These are phyloP conservation scores for Candidula unifasciata DNA, from an alignment of 2,888 invertebrate species.

Conservation along the genomic window DNA sequence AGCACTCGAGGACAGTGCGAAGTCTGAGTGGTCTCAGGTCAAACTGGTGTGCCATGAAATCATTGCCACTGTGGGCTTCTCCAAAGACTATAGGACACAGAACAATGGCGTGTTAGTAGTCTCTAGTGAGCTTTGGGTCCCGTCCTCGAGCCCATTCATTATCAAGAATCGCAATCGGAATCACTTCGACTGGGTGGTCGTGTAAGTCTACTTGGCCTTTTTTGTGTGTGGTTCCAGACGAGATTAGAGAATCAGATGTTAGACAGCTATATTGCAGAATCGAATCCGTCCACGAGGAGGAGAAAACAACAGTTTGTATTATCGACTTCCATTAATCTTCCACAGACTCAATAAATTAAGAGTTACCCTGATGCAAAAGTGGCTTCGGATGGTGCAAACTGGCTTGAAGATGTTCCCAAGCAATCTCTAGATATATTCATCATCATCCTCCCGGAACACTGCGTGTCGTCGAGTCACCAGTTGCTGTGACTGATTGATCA, in stretches of 20 bases:
- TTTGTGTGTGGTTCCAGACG: neutral
- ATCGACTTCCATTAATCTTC: too few relatives aligned
- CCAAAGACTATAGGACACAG: neutral
- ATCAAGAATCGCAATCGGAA: neutral
- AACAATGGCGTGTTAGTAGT: constrained; percentile 26
- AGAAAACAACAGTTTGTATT: too few relatives aligned
- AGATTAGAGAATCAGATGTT: neutral
- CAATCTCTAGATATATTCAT: too few relatives aligned
- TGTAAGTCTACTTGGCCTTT: neutral
- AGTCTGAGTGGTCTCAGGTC: constrained; percentile 20
- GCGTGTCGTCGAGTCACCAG: too few relatives aligned
- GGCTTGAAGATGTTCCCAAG: too few relatives aligned
- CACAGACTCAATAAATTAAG: too few relatives aligned
- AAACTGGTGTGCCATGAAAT: neutral
- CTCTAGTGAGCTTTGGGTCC: constrained; percentile 4
- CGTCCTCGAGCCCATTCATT: constrained; percentile 17
- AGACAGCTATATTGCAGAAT: neutral
- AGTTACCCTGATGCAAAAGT: too few relatives aligned
- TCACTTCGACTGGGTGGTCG: constrained; percentile 2
- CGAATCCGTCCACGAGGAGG: too few relatives aligned
- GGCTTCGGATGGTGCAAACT: too few relatives aligned
- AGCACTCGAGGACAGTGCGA: constrained; percentile 18
- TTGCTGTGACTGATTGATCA: too few relatives aligned
- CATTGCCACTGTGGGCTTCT: neutral
- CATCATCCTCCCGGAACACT: too few relatives aligned